Evolutionary conservation across 2,888 invertebrate species (phyloP).

Genomic region (Pachydiplax longipennis): DNA sequence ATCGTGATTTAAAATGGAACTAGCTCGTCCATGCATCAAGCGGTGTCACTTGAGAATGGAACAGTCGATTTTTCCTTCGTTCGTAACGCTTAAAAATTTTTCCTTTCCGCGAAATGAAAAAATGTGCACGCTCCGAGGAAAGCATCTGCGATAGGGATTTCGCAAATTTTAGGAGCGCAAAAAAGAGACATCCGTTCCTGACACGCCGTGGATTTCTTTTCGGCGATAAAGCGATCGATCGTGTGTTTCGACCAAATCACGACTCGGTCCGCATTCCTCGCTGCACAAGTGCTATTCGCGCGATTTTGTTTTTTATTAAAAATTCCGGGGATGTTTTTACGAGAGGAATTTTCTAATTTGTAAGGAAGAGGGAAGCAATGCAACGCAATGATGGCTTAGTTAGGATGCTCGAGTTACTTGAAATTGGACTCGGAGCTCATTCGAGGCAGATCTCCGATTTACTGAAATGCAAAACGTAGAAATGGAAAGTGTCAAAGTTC

Average conservation of each 20-base stretch:
- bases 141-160: not conserved
- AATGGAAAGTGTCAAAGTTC: no score
- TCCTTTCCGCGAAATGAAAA: not conserved
- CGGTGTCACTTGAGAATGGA: conserved; percentile 23
- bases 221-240: not conserved
- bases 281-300: not conserved
- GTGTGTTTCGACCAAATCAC: not conserved
- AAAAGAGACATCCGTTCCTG: not conserved
- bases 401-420: no score
- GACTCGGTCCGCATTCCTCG: not conserved
- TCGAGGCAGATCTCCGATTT: no score
- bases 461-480: no score
- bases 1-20: conserved; percentile 43
- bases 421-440: no score
- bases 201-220: not conserved
- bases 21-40: conserved; percentile 28
- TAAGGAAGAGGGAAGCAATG: no score
- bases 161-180: not conserved
- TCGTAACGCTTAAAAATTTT: not conserved
- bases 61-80: not conserved
- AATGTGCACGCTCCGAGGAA: not conserved
- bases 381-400: no score
- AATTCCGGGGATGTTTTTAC: not conserved
- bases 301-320: not conserved
- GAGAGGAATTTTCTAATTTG: not conserved